phyloP scores from a whole-genome alignment of 1,140 invertebrate genomes.

The Drosophila sturtevanti region DNA sequence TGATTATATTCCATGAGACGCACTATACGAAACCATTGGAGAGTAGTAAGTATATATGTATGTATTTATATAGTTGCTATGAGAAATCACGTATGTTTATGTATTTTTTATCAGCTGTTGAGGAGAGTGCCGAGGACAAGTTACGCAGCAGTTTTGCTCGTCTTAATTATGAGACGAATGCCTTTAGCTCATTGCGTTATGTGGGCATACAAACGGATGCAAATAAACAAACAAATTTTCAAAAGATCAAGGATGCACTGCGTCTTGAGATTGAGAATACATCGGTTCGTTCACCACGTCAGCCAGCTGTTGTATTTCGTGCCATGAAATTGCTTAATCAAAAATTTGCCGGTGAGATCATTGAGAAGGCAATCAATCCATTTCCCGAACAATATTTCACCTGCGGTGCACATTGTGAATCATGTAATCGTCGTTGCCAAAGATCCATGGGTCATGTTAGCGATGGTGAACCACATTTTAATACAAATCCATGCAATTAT shows the following conservation, averaged over 20 bases:
- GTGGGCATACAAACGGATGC: constrained; percentile 78
- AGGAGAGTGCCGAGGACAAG: constrained; percentile 87
- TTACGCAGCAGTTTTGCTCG: constrained; percentile 86
- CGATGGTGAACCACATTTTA: constrained; percentile 87
- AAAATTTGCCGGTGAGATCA: constrained; percentile 89
- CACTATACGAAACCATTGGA: constrained; percentile 85
- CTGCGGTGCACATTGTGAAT: constrained; percentile 88
- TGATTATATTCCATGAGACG: constrained; percentile 93
- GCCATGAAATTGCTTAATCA: constrained; percentile 89
- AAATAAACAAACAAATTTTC: constrained; percentile 85
- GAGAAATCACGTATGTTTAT: not conserved
- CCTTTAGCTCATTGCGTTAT: constrained; percentile 87
- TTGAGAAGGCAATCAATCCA: constrained; percentile 85
- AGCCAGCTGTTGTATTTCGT: constrained; percentile 86
- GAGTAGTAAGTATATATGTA: constrained; percentile 46
- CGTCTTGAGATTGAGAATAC: constrained; percentile 87
- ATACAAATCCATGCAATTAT: constrained; percentile 86
- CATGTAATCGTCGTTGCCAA: constrained; percentile 88
- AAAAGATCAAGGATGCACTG: constrained; percentile 83
- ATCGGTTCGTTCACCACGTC: constrained; percentile 87
- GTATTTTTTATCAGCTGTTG: constrained; percentile 82
- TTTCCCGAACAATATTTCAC: constrained; percentile 93
- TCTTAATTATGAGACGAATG: constrained; percentile 86
- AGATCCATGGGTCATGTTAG: constrained; percentile 90
- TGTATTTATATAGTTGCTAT: not conserved